These are phyloP conservation scores for Arnoldichthys spilopterus DNA, from an alignment of 2,797 vertebrate species.

Conservation along the genomic window DNA sequence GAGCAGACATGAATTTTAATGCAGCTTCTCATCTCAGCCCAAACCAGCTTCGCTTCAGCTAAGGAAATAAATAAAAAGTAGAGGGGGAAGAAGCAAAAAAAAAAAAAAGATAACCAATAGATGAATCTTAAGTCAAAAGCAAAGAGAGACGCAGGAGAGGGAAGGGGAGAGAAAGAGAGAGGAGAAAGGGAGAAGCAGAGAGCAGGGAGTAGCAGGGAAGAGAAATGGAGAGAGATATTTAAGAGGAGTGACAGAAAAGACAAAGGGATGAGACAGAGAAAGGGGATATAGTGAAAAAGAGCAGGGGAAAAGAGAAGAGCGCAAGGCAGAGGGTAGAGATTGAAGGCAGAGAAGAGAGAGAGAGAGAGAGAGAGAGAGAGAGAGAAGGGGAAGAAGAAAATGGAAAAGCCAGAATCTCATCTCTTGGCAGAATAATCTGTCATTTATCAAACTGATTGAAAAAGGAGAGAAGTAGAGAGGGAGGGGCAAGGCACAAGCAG, in stretches of 20 bases:
- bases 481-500: slow-evolving; percentile 38
- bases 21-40: slow-evolving; percentile 66
- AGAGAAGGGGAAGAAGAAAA: slow-evolving; percentile 59
- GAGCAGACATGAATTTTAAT: slow-evolving; percentile 78
- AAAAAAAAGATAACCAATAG: slow-evolving; percentile 55
- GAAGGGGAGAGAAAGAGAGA: slow-evolving; percentile 60
- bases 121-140: slow-evolving; percentile 62
- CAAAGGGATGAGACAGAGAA: slow-evolving; percentile 26
- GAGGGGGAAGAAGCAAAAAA: slow-evolving; percentile 6
- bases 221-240: slow-evolving; percentile 39
- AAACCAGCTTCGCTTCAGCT: slow-evolving; percentile 62
- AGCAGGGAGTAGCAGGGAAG: slow-evolving; percentile 27
- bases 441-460: slow-evolving; percentile 79
- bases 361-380: slow-evolving; percentile 46
- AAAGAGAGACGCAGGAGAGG: slow-evolving; percentile 52
- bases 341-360: slow-evolving; percentile 28
- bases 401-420: slow-evolving; percentile 70
- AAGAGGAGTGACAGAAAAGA: slow-evolving; percentile 30
- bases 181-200: slow-evolving; percentile 20
- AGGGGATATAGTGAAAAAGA: slow-evolving; percentile 39
- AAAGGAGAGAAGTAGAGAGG: slow-evolving; percentile 57
- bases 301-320: slow-evolving; percentile 32
- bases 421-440: slow-evolving; percentile 75
- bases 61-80: slow-evolving; percentile 63
- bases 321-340: slow-evolving; percentile 7